Evolutionary conservation across 1,140 invertebrate species (phyloP), one percentile per base, ranked within the genome.

Genomic region (Heliothis virescens): DNA sequence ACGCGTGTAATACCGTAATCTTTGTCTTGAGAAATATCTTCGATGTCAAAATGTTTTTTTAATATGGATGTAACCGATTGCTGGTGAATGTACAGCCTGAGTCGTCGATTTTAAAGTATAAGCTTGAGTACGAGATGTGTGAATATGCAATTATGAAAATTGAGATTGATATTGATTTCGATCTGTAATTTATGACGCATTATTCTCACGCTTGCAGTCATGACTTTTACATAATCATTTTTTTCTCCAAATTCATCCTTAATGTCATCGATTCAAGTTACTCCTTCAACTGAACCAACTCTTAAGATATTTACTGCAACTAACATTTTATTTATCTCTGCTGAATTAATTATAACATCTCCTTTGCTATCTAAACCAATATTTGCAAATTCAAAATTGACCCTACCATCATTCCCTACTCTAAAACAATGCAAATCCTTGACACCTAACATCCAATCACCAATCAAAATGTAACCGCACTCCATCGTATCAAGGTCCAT

Each of bases 1-100:
- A 47, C n/a, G 62, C 63, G 50, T 48, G 62, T 69, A 69, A 69
- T 69, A 78, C 65, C 62, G 53, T 78, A 78, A 69, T 78, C 76
- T 78, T 57, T 59, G 62, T 26, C 34, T 53, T 59, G 53, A 50
- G 60, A 65, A 63, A 76, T 76, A 71, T 76, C 48, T 76, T 63
- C 48, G 26, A 50, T 60, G 74, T 65, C 74, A 76, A 65, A 76
- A 76, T 65, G 47, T 76, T 62, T 52, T 75, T 76, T 63, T 71
- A 62, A 75, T 62, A 59, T 62, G 47, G 60, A 76, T 65, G 59
- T 65, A 76, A 76, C 48, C 74, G 60, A 65, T 65, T 65, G 59
- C 21, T 48, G 15, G 21, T 21, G 57, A 52, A 48, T 57, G 48
- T 41, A 26, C 16, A 62, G 53, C 74, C 52, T 52, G 59, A 63